Evolutionary conservation across 2,113 vertebrate genomes (phyloP).

Genomic region (Chionis minor): DNA sequence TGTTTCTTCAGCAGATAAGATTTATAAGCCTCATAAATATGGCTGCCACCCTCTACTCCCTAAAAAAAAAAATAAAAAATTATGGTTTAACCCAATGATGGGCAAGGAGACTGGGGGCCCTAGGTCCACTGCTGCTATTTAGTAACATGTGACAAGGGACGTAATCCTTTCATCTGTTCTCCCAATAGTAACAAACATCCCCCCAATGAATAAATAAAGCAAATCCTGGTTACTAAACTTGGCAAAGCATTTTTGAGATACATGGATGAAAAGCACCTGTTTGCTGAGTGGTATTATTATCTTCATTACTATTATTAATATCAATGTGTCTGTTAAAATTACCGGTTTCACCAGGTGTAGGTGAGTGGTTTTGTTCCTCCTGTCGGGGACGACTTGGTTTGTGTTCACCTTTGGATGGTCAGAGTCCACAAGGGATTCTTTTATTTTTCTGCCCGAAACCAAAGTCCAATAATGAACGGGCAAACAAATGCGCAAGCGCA

Average conservation of each 20-base stretch:
- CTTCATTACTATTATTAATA: constrained; percentile 34
- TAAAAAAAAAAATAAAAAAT: not conserved
- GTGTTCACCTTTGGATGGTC: not conserved
- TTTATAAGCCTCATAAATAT: not conserved
- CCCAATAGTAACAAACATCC: not conserved
- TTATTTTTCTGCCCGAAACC: not conserved
- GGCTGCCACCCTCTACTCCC: not conserved
- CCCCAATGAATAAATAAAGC: constrained; percentile 38
- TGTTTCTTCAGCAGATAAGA: not conserved
- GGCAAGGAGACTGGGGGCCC: not conserved
- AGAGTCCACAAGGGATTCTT: not conserved
- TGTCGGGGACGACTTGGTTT: not conserved
- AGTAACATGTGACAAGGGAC: not conserved
- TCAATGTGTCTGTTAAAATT: not conserved
- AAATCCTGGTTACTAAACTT: not conserved
- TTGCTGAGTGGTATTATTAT: constrained; percentile 38
- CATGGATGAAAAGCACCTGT: constrained; percentile 12
- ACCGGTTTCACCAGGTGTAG: not conserved
- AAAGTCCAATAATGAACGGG: not conserved
- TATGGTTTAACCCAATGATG: not conserved
- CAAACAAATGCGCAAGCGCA: not conserved
- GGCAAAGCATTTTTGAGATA: constrained; percentile 34
- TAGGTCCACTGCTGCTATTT: not conserved
- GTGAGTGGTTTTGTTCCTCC: not conserved
- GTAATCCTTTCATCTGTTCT: not conserved